Evolutionary conservation across 2,888 invertebrate genomes (phyloP), one percentile per base, ranked within the genome.

Genomic region (Pinctada fucata): DNA sequence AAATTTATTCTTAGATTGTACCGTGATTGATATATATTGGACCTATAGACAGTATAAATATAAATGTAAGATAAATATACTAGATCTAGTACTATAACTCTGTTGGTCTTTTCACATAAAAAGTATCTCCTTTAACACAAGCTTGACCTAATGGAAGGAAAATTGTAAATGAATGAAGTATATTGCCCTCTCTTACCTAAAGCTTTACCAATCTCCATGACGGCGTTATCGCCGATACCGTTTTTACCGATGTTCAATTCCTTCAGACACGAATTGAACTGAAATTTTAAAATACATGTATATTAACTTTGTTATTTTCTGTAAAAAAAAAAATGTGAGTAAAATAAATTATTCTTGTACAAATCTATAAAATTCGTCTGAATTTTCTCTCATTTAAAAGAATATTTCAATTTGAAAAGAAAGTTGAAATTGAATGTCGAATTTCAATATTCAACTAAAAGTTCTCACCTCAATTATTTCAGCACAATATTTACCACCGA

Each of bases 261-360:
- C 64, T 66, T 65, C 3, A 80, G 74, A 66, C 72, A 78, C 3
- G 71, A 72, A 72, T 80, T 80, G 65, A 51, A 70, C 80, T 80
- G 50, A 16, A 31, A 78, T 45, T 63, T 49, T 5, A 50, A 65
- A 13, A 65, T 5, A 45, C 47, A 45, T 48, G 48, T 73, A 2
- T 48, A 45, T 16, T 13, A 66, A 6, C 66, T 16, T 1, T 16
- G 16, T 31, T 16, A 6, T 13, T 13, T 66, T 13, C 6, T 58
- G 6, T 58, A 0, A 58, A 58, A 52, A 52, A 10, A 52, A 58
- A 58, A 58, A 58, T 58, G 16, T 13, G 6, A 31, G 1, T 6
- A 6, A 1, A 16, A 6, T 66, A 16, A 1, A 6, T 31, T 66
- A 16, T 13, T 66, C 8, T 1, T 16, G 66, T 13, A 66, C 16